phyloP scores from a whole-genome alignment of 2,113 vertebrate species.

The Eleginops maclovinus region DNA sequence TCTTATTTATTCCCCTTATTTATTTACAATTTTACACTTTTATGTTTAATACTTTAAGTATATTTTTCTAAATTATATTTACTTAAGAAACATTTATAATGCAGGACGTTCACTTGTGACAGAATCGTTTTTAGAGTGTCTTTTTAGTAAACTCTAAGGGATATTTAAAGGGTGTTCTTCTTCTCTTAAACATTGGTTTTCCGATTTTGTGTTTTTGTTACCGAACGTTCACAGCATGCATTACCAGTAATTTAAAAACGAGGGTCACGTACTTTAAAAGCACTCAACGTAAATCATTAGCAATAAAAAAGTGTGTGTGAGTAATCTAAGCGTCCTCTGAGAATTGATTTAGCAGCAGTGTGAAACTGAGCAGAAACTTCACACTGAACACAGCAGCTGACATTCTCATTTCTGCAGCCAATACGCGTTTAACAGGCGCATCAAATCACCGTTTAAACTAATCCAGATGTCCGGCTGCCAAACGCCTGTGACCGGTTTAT shows the following conservation, averaged over 20 bases:
- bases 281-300: neutral
- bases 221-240: neutral
- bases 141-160: too few species aligned
- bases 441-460: conserved; percentile 50
- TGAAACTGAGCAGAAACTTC: conserved; percentile 27
- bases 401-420: conserved; percentile 43
- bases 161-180: too few species aligned
- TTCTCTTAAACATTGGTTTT: neutral
- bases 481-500: conserved; percentile 24
- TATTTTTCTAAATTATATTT: too few species aligned
- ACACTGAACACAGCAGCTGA: conserved; percentile 51
- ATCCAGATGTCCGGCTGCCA: conserved; percentile 44
- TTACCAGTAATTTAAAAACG: conserved; percentile 1
- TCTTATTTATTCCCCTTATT: too few species aligned
- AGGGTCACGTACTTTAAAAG: neutral
- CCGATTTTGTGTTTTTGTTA: neutral
- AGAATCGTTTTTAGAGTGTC: too few species aligned
- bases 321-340: conserved; percentile 16
- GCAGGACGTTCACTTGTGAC: too few species aligned
- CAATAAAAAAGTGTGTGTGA: neutral
- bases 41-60: too few species aligned
- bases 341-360: conserved; percentile 29
- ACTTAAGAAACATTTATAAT: too few species aligned
- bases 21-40: too few species aligned
- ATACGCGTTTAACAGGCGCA: conserved; percentile 24